These are phyloP conservation scores for Malacoraja senta DNA, from an alignment of 2,797 vertebrate genomes.

Conservation along the genomic window DNA sequence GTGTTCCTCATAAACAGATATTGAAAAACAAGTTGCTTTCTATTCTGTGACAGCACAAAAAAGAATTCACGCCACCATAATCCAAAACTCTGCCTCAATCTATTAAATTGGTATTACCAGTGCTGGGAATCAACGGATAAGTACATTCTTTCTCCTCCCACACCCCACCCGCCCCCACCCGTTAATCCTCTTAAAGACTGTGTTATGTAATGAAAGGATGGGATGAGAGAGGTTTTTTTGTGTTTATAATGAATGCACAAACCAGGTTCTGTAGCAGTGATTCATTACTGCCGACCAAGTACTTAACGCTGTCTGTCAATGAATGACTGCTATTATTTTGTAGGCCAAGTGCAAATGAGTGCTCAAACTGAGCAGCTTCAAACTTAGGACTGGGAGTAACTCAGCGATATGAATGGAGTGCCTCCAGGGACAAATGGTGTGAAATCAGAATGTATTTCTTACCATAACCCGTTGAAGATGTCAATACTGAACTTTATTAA, in stretches of 20 bases:
- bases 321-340: conserved; percentile 40
- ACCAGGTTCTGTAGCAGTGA: conserved; percentile 62
- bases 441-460: conserved; percentile 54
- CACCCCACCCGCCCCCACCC: background rate
- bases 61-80: conserved; percentile 50
- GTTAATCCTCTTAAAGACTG: conserved; percentile 61
- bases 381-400: conserved; percentile 17
- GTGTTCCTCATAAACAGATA: conserved; percentile 47
- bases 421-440: conserved; percentile 48
- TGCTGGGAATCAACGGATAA: conserved; percentile 60
- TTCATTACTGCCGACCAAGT: conserved; percentile 57
- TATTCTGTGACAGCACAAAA: conserved; percentile 50
- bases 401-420: conserved; percentile 42
- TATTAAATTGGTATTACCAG: conserved; percentile 55
- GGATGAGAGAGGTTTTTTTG: conserved; percentile 53
- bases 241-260: conserved; percentile 57
- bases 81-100: conserved; percentile 59
- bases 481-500: conserved; percentile 50
- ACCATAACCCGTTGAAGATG: conserved; percentile 51
- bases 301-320: conserved; percentile 43
- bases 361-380: conserved; percentile 14
- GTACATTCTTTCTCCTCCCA: conserved; percentile 46
- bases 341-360: conserved; percentile 30
- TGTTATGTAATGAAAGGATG: conserved; percentile 59
- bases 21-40: conserved; percentile 55